phyloP scores from a whole-genome alignment of 1,140 invertebrate genomes.

The Trialeurodes vaporariorum region DNA sequence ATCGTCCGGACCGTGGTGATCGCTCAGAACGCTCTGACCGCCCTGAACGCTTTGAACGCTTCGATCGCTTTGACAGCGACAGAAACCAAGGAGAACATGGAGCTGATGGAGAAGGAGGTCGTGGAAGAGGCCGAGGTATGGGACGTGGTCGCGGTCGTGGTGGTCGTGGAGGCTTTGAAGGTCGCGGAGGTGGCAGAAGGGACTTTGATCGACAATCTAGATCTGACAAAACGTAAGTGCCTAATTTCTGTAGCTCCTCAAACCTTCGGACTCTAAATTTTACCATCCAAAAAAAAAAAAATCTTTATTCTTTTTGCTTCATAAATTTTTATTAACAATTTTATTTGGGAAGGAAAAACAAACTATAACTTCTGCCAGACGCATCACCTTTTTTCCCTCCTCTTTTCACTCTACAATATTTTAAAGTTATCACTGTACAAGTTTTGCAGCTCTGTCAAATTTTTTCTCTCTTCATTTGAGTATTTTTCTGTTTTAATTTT shows the following conservation, averaged over 20 bases:
- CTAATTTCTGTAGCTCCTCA: conserved; percentile 20
- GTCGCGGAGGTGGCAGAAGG: conserved; percentile 60
- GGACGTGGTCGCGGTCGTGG: conserved; percentile 32
- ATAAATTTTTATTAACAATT: too few relatives aligned
- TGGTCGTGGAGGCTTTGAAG: conserved; percentile 43
- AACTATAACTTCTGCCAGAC: too few relatives aligned
- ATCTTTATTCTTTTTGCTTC: too few relatives aligned
- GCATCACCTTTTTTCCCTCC: too few relatives aligned
- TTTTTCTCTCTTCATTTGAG: too few relatives aligned
- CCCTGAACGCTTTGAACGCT: conserved; percentile 33
- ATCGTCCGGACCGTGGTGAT: conserved; percentile 31
- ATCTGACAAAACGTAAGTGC: conserved; percentile 75
- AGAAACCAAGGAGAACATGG: conserved; percentile 25
- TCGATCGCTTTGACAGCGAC: conserved; percentile 8
- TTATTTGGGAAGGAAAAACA: too few relatives aligned
- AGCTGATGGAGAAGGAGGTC: conserved; percentile 26
- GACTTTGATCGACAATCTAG: conserved; percentile 93
- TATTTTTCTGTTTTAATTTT: too few relatives aligned
- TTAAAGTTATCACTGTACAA: too few relatives aligned
- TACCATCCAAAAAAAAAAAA: too few relatives aligned
- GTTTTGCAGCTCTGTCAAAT: too few relatives aligned
- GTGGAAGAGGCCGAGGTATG: conserved; percentile 37
- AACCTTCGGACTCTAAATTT: conserved; percentile 13
- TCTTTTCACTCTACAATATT: too few relatives aligned
- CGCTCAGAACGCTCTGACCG: conserved; percentile 36